phyloP scores from a whole-genome alignment of 2,113 vertebrate genomes.

The Phylloscopus trochilus region DNA sequence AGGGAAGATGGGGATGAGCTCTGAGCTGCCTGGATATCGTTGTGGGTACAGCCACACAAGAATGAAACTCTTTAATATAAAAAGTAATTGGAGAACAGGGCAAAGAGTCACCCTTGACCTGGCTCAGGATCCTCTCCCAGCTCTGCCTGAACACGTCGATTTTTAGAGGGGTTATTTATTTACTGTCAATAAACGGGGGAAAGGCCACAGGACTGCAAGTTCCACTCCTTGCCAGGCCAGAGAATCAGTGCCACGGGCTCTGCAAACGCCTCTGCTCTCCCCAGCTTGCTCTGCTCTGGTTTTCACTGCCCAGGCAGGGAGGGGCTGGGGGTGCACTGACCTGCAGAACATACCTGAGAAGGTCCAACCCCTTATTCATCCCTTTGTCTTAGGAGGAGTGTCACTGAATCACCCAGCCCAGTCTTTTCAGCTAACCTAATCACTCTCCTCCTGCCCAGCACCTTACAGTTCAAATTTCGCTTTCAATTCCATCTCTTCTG shows the following conservation, averaged over 20 bases:
- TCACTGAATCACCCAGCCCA: too few species aligned
- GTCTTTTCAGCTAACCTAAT: too few species aligned
- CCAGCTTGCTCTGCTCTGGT: background rate
- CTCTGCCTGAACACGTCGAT: fast-evolving
- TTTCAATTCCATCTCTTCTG: too few species aligned
- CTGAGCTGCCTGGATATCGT: background rate
- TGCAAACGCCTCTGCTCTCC: background rate
- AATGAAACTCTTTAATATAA: background rate
- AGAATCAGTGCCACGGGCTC: background rate
- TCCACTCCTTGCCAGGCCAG: background rate
- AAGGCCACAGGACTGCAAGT: background rate
- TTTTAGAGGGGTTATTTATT: background rate
- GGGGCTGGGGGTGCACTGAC: background rate
- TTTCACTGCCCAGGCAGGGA: background rate
- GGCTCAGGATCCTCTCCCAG: background rate
- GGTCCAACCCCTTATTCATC: too few species aligned
- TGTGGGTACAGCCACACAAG: background rate
- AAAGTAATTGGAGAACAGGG: background rate
- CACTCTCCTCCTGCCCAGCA: too few species aligned
- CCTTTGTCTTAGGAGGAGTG: too few species aligned
- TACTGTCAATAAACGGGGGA: background rate
- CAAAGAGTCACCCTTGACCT: background rate
- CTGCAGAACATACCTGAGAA: fast-evolving
- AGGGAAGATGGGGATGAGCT: background rate
- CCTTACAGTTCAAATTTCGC: too few species aligned